These are phyloP conservation scores for Limosa lapponica DNA, from an alignment of 2,797 vertebrate species.

Conservation along the genomic window DNA sequence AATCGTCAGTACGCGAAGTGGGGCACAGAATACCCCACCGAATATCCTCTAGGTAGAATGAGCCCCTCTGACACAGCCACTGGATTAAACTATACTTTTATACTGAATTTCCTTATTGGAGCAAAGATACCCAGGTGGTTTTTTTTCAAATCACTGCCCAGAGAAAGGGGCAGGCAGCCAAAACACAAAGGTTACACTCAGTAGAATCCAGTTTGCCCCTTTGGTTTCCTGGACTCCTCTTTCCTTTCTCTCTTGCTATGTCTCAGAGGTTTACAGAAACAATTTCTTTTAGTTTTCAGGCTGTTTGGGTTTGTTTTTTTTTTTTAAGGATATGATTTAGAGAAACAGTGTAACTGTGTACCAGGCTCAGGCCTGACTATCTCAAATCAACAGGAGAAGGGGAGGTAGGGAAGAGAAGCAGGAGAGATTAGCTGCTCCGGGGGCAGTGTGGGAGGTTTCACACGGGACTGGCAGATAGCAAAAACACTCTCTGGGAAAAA, in stretches of 20 bases:
- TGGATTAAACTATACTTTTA: neutral
- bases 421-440: neutral
- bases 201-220: neutral
- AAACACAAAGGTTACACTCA: neutral
- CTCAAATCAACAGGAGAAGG: neutral
- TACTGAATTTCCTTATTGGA: neutral
- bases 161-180: constrained; percentile 2
- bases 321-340: neutral
- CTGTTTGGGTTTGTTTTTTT: neutral
- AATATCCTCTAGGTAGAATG: neutral
- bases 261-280: neutral
- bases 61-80: neutral
- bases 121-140: neutral
- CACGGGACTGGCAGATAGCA: neutral
- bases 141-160: neutral
- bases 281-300: neutral
- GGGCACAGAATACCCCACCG: neutral
- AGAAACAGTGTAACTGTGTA: neutral
- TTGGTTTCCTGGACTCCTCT: neutral
- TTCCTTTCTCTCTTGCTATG: neutral
- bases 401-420: neutral
- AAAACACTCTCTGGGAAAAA: neutral
- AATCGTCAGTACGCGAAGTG: neutral
- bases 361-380: neutral
- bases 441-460: neutral